Base-by-base conservation (phyloP, 2,797 vertebrate species). In the Uromys caudimaculatus region DNA sequence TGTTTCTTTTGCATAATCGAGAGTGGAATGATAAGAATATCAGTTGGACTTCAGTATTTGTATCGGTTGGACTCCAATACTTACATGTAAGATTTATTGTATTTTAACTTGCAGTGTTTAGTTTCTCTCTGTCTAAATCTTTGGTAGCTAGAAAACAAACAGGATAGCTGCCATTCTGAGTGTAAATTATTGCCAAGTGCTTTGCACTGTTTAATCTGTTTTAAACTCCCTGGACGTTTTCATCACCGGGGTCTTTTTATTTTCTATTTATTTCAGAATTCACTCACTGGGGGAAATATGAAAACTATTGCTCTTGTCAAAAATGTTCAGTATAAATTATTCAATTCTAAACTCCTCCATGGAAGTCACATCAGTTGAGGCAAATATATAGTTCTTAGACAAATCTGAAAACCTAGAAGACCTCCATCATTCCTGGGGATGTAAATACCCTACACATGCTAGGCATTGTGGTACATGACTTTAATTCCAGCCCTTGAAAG, bases 261-360 rank as follows among this genome's bases (percentile, higher is more conserved):
- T 73, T 84, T 41, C 12, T 17, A 21, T 7, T 69, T 87, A n/a
- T 44, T 62, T 76, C 47, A 83, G 21, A 50, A 8, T 12, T 21
- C 24, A 79, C 6, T 82, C 19, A 82, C 1, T 64, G 10, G 10
- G 19, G 27, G 32, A 41, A 64, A 11, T 7, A 56, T 41, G 29
- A n/a, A 9, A 8, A 71, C 4, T 38, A 54, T 10, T 60, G 6
- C 0, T 71, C 19, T 11, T 38, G 9, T 27, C 1, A 6, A 38
- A 75, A 44, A 54, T 47, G 47, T 56, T 21, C 21, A 47, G 32
- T 23, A 93, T 11, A 17, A 81, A 38, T 71, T 71, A 35, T 14
- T 47, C 4, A 50, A 32, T 6, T 29, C 0, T n/a, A 8, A 47
- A 47, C 1, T 27, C 47, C 3, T 35, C 2, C 4, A 13, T 60